Conservation (phyloP, 30 jellyfish, hydroid and myxozoan genomes). For the Nemopilema nomurai region DNA sequence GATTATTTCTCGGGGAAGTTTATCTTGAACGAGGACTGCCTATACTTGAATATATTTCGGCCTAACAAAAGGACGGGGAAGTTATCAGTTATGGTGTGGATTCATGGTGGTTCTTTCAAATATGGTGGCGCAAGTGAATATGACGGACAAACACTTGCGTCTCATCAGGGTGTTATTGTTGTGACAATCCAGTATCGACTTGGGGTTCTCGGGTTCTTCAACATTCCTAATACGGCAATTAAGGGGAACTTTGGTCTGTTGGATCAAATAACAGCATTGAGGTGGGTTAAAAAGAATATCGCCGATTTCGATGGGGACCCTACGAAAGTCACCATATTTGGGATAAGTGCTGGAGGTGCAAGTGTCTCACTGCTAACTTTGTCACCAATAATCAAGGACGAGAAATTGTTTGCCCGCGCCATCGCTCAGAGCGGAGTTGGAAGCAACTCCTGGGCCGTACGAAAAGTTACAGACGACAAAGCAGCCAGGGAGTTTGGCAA, state of each 20-base stretch:
- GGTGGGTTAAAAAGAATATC: slow-evolving; percentile 48
- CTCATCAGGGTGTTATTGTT: slow-evolving; percentile 20
- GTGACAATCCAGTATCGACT: slow-evolving; percentile 61
- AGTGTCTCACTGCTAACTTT: slow-evolving; percentile 32
- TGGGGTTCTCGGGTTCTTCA: slow-evolving; percentile 62
- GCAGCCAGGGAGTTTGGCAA: background rate
- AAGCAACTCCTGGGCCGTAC: slow-evolving; percentile 21
- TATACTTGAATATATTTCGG: slow-evolving; percentile 1
- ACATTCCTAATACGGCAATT: slow-evolving; percentile 23
- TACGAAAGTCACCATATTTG: slow-evolving; percentile 44
- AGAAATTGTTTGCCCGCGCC: slow-evolving; percentile 38
- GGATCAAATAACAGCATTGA: slow-evolving; percentile 53
- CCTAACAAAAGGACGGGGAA: slow-evolving; percentile 14
- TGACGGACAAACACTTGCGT: slow-evolving; percentile 35
- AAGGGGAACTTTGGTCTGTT: slow-evolving; percentile 56
- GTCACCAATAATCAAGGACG: slow-evolving; percentile 34
- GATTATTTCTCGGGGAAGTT: background rate
- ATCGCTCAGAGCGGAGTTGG: slow-evolving; percentile 56
- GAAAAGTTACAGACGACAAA: background rate
- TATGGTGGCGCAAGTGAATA: slow-evolving; percentile 9
- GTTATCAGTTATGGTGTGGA: slow-evolving; percentile 41
- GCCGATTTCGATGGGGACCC: slow-evolving; percentile 49
- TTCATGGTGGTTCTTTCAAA: slow-evolving; percentile 55
- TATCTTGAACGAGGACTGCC: background rate
- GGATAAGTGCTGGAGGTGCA: slow-evolving; percentile 56